Evolutionary conservation across 2,888 invertebrate species (phyloP).

Genomic region (Amorpha juglandis): DNA sequence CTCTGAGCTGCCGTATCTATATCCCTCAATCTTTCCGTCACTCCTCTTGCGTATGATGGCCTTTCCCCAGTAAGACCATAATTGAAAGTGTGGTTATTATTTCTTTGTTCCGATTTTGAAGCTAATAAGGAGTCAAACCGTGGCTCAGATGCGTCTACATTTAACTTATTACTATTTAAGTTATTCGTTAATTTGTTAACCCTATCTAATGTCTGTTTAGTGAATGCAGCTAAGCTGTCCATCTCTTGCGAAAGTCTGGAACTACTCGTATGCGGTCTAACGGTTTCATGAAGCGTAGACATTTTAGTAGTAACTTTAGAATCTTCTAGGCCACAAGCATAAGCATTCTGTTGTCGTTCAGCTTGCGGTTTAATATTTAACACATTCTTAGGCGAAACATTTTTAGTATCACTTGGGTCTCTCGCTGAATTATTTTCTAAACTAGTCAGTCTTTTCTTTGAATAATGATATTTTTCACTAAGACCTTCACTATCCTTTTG

Average conservation of each 20-base stretch:
- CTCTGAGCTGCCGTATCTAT: constrained; percentile 82
- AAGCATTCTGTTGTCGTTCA: constrained; percentile 55
- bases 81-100: constrained; percentile 66
- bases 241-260: constrained; percentile 84
- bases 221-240: constrained; percentile 86
- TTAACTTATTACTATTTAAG: constrained; percentile 79
- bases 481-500: constrained; percentile 79
- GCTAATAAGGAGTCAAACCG: constrained; percentile 68
- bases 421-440: constrained; percentile 78
- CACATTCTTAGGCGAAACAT: constrained; percentile 65
- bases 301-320: constrained; percentile 63
- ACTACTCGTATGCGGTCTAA: constrained; percentile 68
- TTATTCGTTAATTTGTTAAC: constrained; percentile 86
- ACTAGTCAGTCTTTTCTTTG: constrained; percentile 84
- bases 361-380: constrained; percentile 59
- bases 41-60: constrained; percentile 66
- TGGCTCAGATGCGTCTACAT: constrained; percentile 68
- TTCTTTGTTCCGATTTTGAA: constrained; percentile 65
- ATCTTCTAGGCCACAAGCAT: constrained; percentile 57
- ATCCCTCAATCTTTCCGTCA: constrained; percentile 77
- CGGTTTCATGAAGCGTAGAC: constrained; percentile 77
- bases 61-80: constrained; percentile 66
- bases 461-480: constrained; percentile 82
- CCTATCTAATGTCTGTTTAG: constrained; percentile 87
- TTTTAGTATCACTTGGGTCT: constrained; percentile 69